phyloP scores from a whole-genome alignment of 2,113 vertebrate species.

The human (Homo sapiens) region GRCh38 chr7:92638501-92639000 shows the following conservation, averaged over 20 bases:
- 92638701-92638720: neutral
- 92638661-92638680: neutral
- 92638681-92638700: neutral
- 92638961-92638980: neutral
- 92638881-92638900: neutral
- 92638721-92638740: neutral
- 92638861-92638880: neutral
- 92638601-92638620: neutral
- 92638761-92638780: neutral
- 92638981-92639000: neutral
- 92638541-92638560: neutral
- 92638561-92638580: neutral
- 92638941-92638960: neutral
- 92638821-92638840: neutral
- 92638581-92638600: neutral
- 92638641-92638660: neutral
- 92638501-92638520: conserved; percentile 19
- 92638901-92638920: conserved; percentile 20
- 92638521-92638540: neutral
- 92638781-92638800: neutral
- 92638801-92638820: neutral
- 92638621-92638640: neutral
- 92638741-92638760: neutral
- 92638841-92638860: neutral
- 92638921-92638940: neutral